Evolutionary conservation across 2,113 vertebrate genomes (phyloP).

Genomic region (Irena cyanogastra): DNA sequence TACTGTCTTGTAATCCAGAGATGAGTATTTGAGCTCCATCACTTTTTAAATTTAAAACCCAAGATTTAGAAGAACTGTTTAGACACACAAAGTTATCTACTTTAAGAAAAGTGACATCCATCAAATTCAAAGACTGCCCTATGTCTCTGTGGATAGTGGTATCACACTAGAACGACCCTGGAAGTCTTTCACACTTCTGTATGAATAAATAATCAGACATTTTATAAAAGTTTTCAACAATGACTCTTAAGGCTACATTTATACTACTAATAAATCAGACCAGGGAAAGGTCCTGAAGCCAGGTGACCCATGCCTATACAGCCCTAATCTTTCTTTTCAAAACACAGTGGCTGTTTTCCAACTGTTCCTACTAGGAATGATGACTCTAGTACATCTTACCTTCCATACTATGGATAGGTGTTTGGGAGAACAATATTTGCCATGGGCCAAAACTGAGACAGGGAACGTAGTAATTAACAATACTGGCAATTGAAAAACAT

Average conservation of each 20-base stretch:
- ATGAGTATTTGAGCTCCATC: not conserved
- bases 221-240: not conserved
- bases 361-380: not conserved
- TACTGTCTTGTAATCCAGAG: not conserved
- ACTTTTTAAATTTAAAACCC: not conserved
- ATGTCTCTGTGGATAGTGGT: not conserved
- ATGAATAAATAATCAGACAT: not conserved
- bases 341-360: not conserved
- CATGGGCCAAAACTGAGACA: not conserved
- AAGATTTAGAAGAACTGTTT: not conserved
- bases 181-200: not conserved
- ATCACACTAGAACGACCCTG: not conserved
- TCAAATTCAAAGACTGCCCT: not conserved
- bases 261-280: not conserved
- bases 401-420: not conserved
- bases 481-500: not conserved
- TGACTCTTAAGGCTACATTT: not conserved
- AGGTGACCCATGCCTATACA: not conserved
- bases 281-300: not conserved
- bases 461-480: not conserved
- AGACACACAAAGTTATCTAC: not conserved
- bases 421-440: not conserved
- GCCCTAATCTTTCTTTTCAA: not conserved
- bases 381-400: not conserved
- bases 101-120: not conserved